Conservation (phyloP, 2,797 vertebrate genomes). For the Poecilia picta region DNA sequence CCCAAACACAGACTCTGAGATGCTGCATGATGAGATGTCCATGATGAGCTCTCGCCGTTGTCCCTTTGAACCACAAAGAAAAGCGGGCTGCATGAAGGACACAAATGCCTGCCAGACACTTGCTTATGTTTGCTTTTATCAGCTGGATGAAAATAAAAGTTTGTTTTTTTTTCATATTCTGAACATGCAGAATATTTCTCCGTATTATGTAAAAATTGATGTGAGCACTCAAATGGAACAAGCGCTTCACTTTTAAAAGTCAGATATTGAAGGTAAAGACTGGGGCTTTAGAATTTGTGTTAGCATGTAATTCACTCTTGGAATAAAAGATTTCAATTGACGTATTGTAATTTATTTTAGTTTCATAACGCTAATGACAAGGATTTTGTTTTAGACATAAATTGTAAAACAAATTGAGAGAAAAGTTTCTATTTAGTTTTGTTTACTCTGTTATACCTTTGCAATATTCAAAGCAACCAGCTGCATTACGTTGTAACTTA, state of each 20-base stretch:
- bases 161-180: slow-evolving; percentile 11
- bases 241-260: slow-evolving; percentile 35
- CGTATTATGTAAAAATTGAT: slow-evolving; percentile 37
- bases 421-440: background rate
- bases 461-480: background rate
- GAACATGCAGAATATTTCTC: slow-evolving; percentile 30
- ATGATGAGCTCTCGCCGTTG: slow-evolving; percentile 53
- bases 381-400: background rate
- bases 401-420: background rate
- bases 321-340: slow-evolving; percentile 46
- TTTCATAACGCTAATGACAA: background rate
- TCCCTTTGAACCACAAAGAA: slow-evolving; percentile 65
- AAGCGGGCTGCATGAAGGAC: slow-evolving; percentile 58
- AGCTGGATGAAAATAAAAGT: slow-evolving; percentile 29
- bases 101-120: slow-evolving; percentile 48
- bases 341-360: slow-evolving; percentile 15
- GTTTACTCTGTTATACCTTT: background rate
- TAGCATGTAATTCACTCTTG: slow-evolving; percentile 12
- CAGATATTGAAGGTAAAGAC: slow-evolving; percentile 23
- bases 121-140: slow-evolving; percentile 42
- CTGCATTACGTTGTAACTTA: background rate
- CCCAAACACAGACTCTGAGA: slow-evolving; percentile 60
- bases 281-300: slow-evolving; percentile 12
- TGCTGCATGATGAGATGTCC: slow-evolving; percentile 77
- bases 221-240: slow-evolving; percentile 3